phyloP scores from a whole-genome alignment of 2,113 vertebrate species.

The Pantherophis guttatus region DNA sequence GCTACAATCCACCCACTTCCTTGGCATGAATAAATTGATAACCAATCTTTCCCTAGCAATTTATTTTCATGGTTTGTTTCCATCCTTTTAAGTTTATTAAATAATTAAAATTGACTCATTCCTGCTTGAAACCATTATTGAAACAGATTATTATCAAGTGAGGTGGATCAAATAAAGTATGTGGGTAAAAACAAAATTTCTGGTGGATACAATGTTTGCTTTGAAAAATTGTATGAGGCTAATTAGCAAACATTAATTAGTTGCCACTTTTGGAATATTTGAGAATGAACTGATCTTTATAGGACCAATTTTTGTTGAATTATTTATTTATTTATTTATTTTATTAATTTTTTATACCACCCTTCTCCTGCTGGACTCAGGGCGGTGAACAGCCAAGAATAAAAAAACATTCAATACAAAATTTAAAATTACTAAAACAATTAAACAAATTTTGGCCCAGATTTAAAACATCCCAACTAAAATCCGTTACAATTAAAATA shows the following conservation, averaged over 20 bases:
- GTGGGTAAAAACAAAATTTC: conserved; percentile 3
- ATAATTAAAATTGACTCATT: conserved; percentile 37
- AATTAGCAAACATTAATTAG: conserved; percentile 25
- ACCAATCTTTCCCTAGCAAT: conserved; percentile 32
- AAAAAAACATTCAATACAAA: no score
- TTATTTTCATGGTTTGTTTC: conserved; percentile 53
- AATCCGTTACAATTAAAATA: no score
- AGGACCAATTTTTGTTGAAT: background rate
- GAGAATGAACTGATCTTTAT: conserved; percentile 1
- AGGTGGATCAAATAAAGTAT: conserved; percentile 30
- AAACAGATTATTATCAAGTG: conserved; percentile 17
- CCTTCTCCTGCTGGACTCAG: no score
- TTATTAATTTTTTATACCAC: no score
- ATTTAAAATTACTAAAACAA: no score
- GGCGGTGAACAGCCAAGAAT: no score
- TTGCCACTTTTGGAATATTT: conserved; percentile 22
- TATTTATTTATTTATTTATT: no score
- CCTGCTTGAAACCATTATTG: conserved; percentile 38
- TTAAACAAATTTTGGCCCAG: no score
- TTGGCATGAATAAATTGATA: conserved; percentile 50
- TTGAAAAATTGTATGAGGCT: background rate
- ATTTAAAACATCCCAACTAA: no score
- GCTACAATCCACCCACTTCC: conserved; percentile 49
- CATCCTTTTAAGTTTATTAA: conserved; percentile 47
- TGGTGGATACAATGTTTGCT: background rate